These are phyloP conservation scores for Andrena praecox DNA, from an alignment of 2,888 invertebrate species.

Conservation along the genomic window DNA sequence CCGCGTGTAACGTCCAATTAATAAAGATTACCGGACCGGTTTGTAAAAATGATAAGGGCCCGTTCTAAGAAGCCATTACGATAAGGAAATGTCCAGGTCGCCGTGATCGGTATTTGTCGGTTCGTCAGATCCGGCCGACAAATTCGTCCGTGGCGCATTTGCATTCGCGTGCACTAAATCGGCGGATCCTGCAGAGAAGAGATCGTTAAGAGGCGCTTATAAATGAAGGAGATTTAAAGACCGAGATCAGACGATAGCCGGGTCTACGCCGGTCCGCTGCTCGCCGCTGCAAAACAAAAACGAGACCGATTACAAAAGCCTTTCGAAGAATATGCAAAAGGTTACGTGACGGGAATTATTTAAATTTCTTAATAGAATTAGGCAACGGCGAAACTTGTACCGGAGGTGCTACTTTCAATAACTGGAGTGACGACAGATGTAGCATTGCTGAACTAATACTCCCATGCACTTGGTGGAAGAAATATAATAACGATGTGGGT, in stretches of 20 bases:
- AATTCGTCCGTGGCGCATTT: constrained; percentile 71
- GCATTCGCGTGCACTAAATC: constrained; percentile 76
- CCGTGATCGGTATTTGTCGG: constrained; percentile 68
- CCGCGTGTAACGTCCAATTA: constrained; percentile 56
- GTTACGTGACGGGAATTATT: constrained; percentile 40
- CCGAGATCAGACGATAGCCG: constrained; percentile 72
- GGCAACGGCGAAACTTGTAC: background rate
- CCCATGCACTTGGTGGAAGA: too few species aligned
- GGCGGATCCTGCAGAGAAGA: constrained; percentile 70
- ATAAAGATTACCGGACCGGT: constrained; percentile 69
- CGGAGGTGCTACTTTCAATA: background rate
- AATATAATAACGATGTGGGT: too few species aligned
- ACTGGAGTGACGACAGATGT: background rate
- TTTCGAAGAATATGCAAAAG: constrained; percentile 27
- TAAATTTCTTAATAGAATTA: constrained; percentile 37
- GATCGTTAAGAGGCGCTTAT: constrained; percentile 76
- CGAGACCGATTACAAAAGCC: constrained; percentile 47
- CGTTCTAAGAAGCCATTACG: constrained; percentile 65
- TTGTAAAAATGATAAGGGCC: constrained; percentile 68
- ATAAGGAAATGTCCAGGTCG: constrained; percentile 65
- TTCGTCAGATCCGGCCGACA: constrained; percentile 66
- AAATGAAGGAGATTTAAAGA: constrained; percentile 75
- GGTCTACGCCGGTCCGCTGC: constrained; percentile 38
- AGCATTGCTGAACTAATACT: too few species aligned
- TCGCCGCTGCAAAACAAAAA: constrained; percentile 64